These are phyloP conservation scores for Shinisaurus crocodilurus DNA, from an alignment of 2,113 vertebrate species.

Conservation along the genomic window DNA sequence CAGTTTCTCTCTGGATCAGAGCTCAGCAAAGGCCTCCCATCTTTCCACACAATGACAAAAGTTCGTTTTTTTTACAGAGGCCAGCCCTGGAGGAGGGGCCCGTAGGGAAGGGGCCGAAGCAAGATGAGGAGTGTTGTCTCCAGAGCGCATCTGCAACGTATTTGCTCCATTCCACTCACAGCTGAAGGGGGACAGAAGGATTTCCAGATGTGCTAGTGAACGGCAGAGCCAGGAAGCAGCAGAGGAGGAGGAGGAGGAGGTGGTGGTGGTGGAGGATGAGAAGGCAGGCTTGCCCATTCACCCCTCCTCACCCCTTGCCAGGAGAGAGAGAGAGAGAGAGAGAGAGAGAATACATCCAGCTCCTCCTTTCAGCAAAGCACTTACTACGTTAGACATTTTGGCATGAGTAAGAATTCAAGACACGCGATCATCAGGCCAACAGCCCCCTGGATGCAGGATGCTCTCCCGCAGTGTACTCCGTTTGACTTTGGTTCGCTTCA, in stretches of 20 bases:
- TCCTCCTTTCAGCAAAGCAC: not conserved
- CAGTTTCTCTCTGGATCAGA: not conserved
- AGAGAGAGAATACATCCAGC: not conserved
- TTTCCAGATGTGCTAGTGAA: slow-evolving; percentile 25
- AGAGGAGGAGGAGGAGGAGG: not conserved
- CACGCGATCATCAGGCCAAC: not conserved
- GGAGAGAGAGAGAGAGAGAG: not conserved
- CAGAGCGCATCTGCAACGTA: slow-evolving; percentile 21
- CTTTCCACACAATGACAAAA: not conserved
- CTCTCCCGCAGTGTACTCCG: too few species aligned
- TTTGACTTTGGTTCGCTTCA: not conserved
- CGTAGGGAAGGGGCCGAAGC: not conserved
- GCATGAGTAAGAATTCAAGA: not conserved
- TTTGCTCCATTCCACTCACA: slow-evolving; percentile 20
- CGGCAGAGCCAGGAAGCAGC: not conserved
- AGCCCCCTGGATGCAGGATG: not conserved
- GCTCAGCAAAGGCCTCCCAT: not conserved
- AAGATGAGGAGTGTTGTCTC: not conserved
- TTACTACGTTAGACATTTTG: not conserved
- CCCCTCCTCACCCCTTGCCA: not conserved
- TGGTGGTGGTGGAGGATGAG: not conserved
- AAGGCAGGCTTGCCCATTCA: not conserved
- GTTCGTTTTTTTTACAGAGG: not conserved
- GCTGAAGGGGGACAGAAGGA: slow-evolving; percentile 13
- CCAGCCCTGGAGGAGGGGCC: not conserved